These are phyloP conservation scores for Tridacna crocea DNA, from an alignment of 2,888 invertebrate genomes.

Conservation along the genomic window DNA sequence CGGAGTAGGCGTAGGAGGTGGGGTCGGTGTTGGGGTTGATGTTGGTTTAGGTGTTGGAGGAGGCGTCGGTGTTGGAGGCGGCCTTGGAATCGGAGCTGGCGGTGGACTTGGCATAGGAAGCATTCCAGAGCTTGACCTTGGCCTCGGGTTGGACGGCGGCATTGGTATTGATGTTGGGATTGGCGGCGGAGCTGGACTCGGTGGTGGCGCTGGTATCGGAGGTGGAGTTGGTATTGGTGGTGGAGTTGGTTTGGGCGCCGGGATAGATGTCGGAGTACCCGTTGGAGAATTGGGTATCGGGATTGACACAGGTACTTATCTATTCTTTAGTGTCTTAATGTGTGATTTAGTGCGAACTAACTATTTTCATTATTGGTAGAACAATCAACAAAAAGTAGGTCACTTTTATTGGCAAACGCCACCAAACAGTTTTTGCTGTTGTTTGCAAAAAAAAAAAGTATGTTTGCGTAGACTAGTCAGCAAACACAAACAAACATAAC, in stretches of 20 bases:
- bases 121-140: neutral
- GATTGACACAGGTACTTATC: neutral
- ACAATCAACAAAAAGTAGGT: no score
- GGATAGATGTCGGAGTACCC: neutral
- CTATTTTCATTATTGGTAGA: no score
- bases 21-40: neutral
- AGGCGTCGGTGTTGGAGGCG: neutral
- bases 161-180: neutral
- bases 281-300: neutral
- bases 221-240: neutral
- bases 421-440: no score
- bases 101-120: no score
- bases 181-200: constrained; percentile 1
- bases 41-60: neutral
- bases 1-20: neutral
- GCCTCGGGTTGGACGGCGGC: neutral
- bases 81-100: neutral
- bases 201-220: constrained; percentile 12
- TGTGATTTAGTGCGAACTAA: no score
- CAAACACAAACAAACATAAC: no score
- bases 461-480: no score
- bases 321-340: no score
- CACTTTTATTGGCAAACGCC: no score
- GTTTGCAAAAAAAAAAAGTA: no score
- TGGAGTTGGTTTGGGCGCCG: neutral